phyloP scores from a whole-genome alignment of 2,797 vertebrate species.

The Aldrovandia affinis region DNA sequence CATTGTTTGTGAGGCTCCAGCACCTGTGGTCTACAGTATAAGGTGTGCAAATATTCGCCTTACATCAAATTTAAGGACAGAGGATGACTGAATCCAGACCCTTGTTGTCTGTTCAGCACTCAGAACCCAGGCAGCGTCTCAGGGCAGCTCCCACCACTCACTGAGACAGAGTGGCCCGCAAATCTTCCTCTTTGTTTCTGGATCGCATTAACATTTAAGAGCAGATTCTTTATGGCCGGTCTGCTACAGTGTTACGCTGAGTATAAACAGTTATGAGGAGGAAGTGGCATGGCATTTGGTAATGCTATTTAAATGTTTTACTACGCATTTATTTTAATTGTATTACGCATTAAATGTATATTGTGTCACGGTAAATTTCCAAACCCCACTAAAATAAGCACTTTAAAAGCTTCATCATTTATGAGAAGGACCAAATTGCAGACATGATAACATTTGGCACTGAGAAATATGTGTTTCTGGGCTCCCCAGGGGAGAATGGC shows the following conservation, averaged over 20 bases:
- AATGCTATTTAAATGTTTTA: not conserved
- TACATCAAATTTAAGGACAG: too few species aligned
- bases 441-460: constrained; percentile 59
- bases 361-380: not conserved
- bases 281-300: not conserved
- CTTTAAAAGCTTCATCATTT: constrained; percentile 43
- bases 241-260: not conserved
- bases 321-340: not conserved
- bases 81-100: not conserved
- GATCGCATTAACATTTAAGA: too few species aligned
- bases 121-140: too few species aligned
- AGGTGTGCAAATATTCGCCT: too few species aligned
- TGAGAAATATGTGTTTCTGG: constrained; percentile 55
- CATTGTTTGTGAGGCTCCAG: too few species aligned
- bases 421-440: constrained; percentile 59
- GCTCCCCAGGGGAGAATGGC: constrained; percentile 61
- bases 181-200: not conserved
- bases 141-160: too few species aligned
- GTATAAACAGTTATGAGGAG: not conserved
- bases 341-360: not conserved
- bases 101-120: not conserved
- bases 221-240: not conserved
- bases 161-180: not conserved
- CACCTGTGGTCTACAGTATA: too few species aligned
- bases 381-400: not conserved